Conservation (phyloP, 2,888 invertebrate species). For the Cephus runcator region DNA sequence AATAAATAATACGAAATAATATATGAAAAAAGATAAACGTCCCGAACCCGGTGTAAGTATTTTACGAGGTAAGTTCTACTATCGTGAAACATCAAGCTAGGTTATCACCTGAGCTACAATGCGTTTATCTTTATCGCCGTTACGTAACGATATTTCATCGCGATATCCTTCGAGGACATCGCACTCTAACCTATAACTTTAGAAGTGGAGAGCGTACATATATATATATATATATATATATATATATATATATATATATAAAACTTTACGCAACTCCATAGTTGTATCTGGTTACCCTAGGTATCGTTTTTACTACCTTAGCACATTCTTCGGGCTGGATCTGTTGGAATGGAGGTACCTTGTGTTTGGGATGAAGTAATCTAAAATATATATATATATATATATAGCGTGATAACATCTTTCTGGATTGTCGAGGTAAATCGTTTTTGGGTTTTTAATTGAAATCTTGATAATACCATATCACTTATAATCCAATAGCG, state of each 20-base stretch:
- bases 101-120: constrained; percentile 13
- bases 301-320: background rate
- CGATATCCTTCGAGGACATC: constrained; percentile 11
- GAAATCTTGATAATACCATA: background rate
- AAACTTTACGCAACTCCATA: background rate
- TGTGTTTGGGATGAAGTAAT: background rate
- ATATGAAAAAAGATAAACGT: constrained; percentile 26
- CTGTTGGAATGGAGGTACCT: background rate
- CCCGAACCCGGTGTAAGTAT: constrained; percentile 23
- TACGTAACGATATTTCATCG: constrained; percentile 24
- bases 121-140: constrained; percentile 37
- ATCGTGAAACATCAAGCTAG: constrained; percentile 23
- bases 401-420: background rate
- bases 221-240: background rate
- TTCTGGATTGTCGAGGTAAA: background rate
- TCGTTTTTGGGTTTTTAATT: background rate
- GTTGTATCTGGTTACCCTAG: background rate
- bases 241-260: background rate
- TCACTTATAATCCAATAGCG: background rate
- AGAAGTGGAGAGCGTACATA: background rate
- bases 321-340: background rate
- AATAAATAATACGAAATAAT: background rate
- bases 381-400: background rate
- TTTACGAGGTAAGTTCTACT: constrained; percentile 39
- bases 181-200: background rate